Evolutionary conservation across 2,797 vertebrate species (phyloP), one percentile per base, ranked within the genome.

Genomic region (Lepus townsendii): DNA sequence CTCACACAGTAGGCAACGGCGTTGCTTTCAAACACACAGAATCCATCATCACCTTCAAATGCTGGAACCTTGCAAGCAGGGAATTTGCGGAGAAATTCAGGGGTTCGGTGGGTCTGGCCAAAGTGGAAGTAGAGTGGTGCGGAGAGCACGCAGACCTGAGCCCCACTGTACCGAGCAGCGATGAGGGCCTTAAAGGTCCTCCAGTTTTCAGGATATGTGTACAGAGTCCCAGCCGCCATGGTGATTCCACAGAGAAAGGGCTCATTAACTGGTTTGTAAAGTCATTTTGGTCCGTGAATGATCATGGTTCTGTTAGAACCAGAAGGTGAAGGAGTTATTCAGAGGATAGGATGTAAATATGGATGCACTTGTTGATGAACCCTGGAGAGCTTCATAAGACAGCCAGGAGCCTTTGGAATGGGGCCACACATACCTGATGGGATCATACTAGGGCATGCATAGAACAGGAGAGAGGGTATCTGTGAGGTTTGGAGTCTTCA

Each of bases 131-230:
- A 99, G 97, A 99, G 99, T 84, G 99, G 94, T 82, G 82, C 96
- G 95, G 98, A 99, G 84, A 98, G 98, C 42, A 99, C 97, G 93
- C 98, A 99, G 94, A 99, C 97, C 96, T 98, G 98, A 97, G 98
- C 98, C n/a, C 99, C 99, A 6, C 99, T 99, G 98, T 99, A 99
- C 98, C 99, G 99, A 63, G 99, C 99, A 13, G 99, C 99, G 68
- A 99, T 98, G 42, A 47, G 42, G 42, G 42, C 42, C 42, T 47
- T 47, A 47, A 47, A 47, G 42, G 8, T 8, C 8, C 42, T 47
- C 99, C 99, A 99, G 99, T 99, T 99, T 97, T 99, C 99, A 95
- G 99, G 99, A 91, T 99, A 99, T 14, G 99, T 99, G 98, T 99
- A 99, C 97, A 99, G 98, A 96, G 99, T 99, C 99, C 47, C n/a